Base-by-base conservation (phyloP, 2,888 invertebrate genomes). In the Philopedon plagiatum region DNA sequence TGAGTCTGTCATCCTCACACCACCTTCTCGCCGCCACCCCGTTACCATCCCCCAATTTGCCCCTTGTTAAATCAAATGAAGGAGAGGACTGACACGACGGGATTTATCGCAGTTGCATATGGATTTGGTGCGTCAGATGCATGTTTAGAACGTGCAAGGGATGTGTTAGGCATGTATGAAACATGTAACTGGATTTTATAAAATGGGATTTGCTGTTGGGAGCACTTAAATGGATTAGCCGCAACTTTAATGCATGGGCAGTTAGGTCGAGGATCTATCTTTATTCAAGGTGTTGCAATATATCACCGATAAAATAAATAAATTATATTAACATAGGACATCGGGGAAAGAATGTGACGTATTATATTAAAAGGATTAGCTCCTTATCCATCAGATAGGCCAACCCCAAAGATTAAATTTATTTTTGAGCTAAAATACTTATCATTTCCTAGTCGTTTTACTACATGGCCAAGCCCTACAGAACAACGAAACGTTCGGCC, bases 71-170 rank as follows among this genome's bases (percentile, higher is more conserved):
- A 51, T 51, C 51, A 26, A 68, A 60, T 68, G 54, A 29, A 29
- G 18, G 26, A 19, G 13, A 11, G 54, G 60, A 46, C 60, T 39
- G 67, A 61, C 61, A 51, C 19, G 15, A 61, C 13, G 26, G n/a
- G 37, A 68, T 68, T 41, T 61, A 68, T 54, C 18, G 54, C 15
- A 49, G 46, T 29, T 51, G 51, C 26, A 51, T 51, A 51, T 51
- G 29, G 13, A 51, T 51, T 15, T 51, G 9, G 2, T 7, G 29
- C 15, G 26, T 51, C 26, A 51, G 7, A 26, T 29, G 23, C 51
- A 51, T 51, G 29, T 7, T 51, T 3, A n/a, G 23, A 23, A 21
- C n/a, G 46, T 23, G 18, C 2, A 23, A n/a, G 15, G 15, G 51
- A 51, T 51, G 13, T 23, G 46, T 8, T 23, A 49, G 2, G 13